Percentiles rank a stretch among this genome's conserved stretches.
Conservation (phyloP, 2,888 invertebrate genomes). For the Nysson spinosus region DNA sequence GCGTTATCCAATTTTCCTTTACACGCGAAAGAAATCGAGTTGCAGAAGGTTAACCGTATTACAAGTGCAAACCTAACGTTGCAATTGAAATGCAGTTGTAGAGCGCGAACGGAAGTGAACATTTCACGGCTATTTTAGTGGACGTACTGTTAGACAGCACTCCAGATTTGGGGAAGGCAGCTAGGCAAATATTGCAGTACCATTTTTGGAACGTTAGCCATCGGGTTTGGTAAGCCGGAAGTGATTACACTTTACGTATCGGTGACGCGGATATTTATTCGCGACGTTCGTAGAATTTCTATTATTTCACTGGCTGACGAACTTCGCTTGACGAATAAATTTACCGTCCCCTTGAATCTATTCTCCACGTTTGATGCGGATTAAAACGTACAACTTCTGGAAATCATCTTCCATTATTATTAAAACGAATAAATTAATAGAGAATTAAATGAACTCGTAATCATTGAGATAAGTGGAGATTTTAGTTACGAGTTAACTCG, state of each 20-base stretch:
- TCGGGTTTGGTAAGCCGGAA: constrained; percentile 62
- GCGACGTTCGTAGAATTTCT: constrained; percentile 47
- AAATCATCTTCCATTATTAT: too few relatives aligned
- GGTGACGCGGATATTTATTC: constrained; percentile 54
- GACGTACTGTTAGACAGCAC: constrained; percentile 49
- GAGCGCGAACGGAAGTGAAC: constrained; percentile 34
- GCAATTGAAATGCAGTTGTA: not conserved
- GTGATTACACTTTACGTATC: constrained; percentile 55
- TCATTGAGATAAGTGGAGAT: too few relatives aligned
- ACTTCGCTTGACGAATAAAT: constrained; percentile 14
- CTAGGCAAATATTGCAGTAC: constrained; percentile 38
- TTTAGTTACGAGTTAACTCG: too few relatives aligned
- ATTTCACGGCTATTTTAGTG: constrained; percentile 42
- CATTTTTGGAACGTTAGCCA: constrained; percentile 47
- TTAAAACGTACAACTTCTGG: too few relatives aligned
- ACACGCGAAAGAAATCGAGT: too few relatives aligned
- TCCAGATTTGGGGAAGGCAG: constrained; percentile 53
- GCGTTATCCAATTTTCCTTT: too few relatives aligned
- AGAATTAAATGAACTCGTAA: too few relatives aligned
- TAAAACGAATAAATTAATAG: too few relatives aligned
- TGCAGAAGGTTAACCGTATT: too few relatives aligned
- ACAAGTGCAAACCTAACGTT: not conserved
- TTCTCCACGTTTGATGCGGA: too few relatives aligned
- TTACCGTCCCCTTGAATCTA: too few relatives aligned
- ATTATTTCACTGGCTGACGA: constrained; percentile 32